Evolutionary conservation across 2,113 vertebrate genomes (phyloP).

Genomic region (Aphelocoma coerulescens): DNA sequence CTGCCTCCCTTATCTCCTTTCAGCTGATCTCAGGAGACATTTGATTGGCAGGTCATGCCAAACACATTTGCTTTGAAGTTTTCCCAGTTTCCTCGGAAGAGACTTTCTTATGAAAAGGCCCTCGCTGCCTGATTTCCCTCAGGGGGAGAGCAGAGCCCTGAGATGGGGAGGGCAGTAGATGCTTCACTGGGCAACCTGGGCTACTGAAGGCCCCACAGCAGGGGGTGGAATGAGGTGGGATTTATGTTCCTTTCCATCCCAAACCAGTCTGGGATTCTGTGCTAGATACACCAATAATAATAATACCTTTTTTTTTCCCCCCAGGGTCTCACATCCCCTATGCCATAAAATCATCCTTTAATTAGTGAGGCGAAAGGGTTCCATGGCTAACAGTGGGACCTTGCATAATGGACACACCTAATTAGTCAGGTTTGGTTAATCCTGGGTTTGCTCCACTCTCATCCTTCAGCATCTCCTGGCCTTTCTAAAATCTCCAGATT

Average conservation of each 20-base stretch:
- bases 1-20: neutral
- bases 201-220: neutral
- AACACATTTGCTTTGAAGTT: neutral
- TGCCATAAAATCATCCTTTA: neutral
- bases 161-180: neutral
- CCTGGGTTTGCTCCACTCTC: neutral
- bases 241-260: neutral
- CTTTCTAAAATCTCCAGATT: neutral
- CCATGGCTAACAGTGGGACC: neutral
- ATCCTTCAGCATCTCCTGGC: neutral
- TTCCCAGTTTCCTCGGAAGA: neutral
- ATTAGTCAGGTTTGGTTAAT: neutral
- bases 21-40: neutral
- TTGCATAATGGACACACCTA: neutral
- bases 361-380: neutral
- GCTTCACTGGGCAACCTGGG: neutral
- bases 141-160: neutral
- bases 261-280: neutral
- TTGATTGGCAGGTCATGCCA: neutral
- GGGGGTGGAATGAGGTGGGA: neutral
- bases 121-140: neutral
- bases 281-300: accelerated
- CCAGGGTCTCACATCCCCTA: neutral
- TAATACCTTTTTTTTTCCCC: neutral
- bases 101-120: neutral